A percentile compares a stretch with the other conserved stretches of the same genome.
Evolutionary conservation across 2,888 invertebrate species (phyloP).

Genomic region (Sycophila texana): DNA sequence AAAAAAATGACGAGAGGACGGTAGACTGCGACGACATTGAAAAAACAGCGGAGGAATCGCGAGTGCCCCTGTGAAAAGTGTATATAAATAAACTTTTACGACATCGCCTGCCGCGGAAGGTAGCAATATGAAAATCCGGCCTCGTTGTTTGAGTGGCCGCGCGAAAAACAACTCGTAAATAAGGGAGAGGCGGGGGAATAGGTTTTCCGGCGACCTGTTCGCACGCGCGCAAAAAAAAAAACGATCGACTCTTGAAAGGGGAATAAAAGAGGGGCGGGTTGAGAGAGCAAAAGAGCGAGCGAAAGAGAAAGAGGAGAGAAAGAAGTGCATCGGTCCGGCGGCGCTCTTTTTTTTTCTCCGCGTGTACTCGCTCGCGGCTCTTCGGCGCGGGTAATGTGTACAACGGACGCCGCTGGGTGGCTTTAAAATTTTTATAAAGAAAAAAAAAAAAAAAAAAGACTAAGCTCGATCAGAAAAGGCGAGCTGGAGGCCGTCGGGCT

Average conservation of each 20-base stretch:
- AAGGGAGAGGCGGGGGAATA: constrained; percentile 33
- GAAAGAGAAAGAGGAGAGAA: background rate
- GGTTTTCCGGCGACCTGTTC: background rate
- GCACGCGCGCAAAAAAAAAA: background rate
- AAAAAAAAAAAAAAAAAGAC: background rate
- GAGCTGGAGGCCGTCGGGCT: background rate
- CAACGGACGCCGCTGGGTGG: background rate
- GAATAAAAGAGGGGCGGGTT: background rate
- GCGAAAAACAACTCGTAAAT: constrained; percentile 61
- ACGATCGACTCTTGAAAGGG: background rate
- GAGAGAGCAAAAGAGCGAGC: constrained; percentile 13
- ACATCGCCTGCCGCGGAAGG: constrained; percentile 50
- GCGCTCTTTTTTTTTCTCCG: background rate
- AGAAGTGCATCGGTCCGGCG: background rate
- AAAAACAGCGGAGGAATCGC: constrained; percentile 30
- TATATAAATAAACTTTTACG: constrained; percentile 58
- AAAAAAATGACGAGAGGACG: constrained; percentile 47
- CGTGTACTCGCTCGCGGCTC: background rate
- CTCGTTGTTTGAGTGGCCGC: constrained; percentile 58
- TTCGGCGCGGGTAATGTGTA: background rate
- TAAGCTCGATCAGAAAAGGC: too few relatives aligned
- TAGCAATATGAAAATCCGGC: constrained; percentile 67
- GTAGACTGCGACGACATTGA: constrained; percentile 48
- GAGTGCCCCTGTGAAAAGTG: constrained; percentile 43
- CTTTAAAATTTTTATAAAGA: constrained; percentile 13